Percentiles rank a stretch among this genome's conserved stretches.
These are phyloP conservation scores for Heliconius charithonia DNA, from an alignment of 2,888 invertebrate genomes.

Conservation along the genomic window DNA sequence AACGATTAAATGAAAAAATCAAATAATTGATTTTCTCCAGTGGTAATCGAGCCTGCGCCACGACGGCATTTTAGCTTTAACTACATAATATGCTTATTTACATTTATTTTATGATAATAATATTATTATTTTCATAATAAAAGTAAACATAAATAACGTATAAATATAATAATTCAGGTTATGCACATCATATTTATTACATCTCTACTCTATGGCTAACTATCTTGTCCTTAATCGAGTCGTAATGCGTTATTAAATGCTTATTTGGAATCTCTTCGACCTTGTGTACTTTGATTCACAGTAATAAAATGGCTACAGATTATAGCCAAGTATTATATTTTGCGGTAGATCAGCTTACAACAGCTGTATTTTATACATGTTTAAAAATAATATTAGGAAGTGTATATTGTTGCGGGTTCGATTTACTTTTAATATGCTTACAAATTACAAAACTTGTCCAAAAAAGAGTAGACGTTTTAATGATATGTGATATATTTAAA, in stretches of 20 bases:
- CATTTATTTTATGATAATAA: neutral
- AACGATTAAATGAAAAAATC: no score
- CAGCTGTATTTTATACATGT: neutral
- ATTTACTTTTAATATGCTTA: no score
- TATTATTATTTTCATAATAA: neutral
- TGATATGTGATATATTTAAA: no score
- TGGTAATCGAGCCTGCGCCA: no score
- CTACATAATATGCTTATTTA: neutral
- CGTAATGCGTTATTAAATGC: slow-evolving; percentile 54
- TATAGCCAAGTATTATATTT: neutral
- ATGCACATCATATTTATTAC: neutral
- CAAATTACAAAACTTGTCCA: no score
- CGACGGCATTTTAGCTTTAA: no score
- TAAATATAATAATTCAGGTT: neutral
- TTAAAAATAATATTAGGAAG: neutral
- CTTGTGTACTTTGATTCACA: slow-evolving; percentile 27
- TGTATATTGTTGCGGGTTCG: no score
- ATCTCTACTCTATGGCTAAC: slow-evolving; percentile 33
- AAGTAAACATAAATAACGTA: neutral
- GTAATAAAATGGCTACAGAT: neutral
- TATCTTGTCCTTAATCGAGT: slow-evolving; percentile 57
- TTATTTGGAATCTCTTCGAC: slow-evolving; percentile 42
- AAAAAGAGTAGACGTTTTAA: no score
- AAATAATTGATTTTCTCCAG: no score
- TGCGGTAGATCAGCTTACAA: neutral